Base-by-base conservation (phyloP, 2,113 vertebrate species). In the Anas platyrhynchos region DNA sequence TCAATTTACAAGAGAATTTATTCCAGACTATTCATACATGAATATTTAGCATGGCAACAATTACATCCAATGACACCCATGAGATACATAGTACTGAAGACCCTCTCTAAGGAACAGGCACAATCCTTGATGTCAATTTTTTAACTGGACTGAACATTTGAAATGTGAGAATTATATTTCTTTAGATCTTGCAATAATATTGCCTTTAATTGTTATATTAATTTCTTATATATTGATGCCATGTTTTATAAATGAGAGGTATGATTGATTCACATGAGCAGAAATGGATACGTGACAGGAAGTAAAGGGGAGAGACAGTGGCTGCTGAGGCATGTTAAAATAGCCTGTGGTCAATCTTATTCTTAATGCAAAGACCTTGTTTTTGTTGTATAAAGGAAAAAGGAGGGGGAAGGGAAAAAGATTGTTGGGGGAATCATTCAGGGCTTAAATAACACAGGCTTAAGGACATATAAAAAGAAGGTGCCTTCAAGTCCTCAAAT, bases 41-140 rank as follows among this genome's bases (percentile, higher is more conserved):
- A 98, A 98, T 98, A 98, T 98, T 98, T 97, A 98, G 96, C 96
- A 94, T 97, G 96, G 96, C 94, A 96, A 96, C 97, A 97, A 95
- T 96, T 96, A 97, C 97, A 97, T 83, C 96, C 97, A 97, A 91
- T 92, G 96, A 97, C 96, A 97, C 97, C 95, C 96, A 79, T 66
- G 96, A 97, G 97, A 96, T 84, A 79, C 92, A 54, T 34, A 74
- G 58, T 85, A 48, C 52, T 11, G 73, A 87, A 93, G 91, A 95
- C 65, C 83, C 94, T 96, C 92, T 96, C 95, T 48, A 86, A 94
- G 92, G 88, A 93, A 66, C 81, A 21, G 4, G 27, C 88, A 86
- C 81, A 67, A 52, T 4, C 46, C 85, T 86, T 38, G 43, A 65
- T 95, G 91, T 86, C 93, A 94, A 20, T 31, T 31, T 91, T 88